These are phyloP conservation scores for Andrena bicolor DNA, from an alignment of 2,888 invertebrate genomes.

Conservation along the genomic window DNA sequence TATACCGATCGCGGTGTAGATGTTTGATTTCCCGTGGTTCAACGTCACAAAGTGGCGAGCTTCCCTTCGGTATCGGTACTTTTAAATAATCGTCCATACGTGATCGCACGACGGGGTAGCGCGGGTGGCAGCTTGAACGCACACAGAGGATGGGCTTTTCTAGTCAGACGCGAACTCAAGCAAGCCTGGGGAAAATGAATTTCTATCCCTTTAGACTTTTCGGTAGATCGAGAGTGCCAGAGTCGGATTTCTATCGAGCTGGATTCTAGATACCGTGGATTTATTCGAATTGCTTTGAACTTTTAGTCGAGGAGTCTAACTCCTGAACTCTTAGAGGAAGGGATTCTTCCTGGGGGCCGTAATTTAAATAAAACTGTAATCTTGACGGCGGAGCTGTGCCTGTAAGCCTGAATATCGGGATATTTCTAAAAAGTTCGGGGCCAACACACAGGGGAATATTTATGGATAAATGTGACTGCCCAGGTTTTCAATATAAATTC, in stretches of 20 bases:
- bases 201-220: constrained; percentile 34
- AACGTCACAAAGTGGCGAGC: constrained; percentile 19
- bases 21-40: constrained; percentile 1
- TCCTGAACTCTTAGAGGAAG: not conserved
- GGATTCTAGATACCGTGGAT: constrained; percentile 29
- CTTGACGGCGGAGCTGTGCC: constrained; percentile 12
- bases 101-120: constrained; percentile 61
- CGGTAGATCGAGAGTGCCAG: not conserved
- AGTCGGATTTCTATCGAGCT: constrained; percentile 20
- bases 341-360: constrained; percentile 6
- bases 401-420: constrained; percentile 26
- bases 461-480: not conserved
- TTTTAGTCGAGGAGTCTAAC: constrained; percentile 19
- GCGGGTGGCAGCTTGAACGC: constrained; percentile 16
- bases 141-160: constrained; percentile 16
- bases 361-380: constrained; percentile 38
- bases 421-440: not conserved
- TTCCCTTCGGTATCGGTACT: constrained; percentile 43
- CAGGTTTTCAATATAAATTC: constrained; percentile 22
- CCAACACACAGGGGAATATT: constrained; percentile 28
- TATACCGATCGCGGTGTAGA: not conserved
- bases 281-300: constrained; percentile 23
- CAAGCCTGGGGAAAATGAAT: constrained; percentile 51
- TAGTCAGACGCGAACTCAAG: constrained; percentile 24
- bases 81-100: constrained; percentile 68